Evolutionary conservation across 1,140 invertebrate genomes (phyloP).

Genomic region (Dendrolimus punctatus): DNA sequence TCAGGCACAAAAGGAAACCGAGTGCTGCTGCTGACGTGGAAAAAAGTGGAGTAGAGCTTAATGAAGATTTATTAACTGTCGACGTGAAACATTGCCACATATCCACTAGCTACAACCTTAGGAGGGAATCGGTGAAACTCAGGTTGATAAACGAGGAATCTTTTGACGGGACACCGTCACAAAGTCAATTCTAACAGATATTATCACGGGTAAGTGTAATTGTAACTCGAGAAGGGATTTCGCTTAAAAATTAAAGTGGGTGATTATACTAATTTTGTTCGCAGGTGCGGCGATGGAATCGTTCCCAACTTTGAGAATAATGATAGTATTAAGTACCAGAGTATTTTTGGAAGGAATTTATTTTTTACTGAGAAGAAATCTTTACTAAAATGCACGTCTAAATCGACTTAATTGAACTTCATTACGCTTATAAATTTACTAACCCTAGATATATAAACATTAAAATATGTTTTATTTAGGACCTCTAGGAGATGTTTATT

Average conservation of each 20-base stretch:
- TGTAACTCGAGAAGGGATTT: neutral
- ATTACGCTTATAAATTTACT: slow-evolving; percentile 18
- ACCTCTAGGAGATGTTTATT: too few relatives aligned
- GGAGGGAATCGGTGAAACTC: slow-evolving; percentile 63
- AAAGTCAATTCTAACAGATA: slow-evolving; percentile 65
- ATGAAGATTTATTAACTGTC: slow-evolving; percentile 57
- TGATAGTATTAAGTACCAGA: slow-evolving; percentile 27
- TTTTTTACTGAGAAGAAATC: slow-evolving; percentile 18
- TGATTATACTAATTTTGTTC: slow-evolving; percentile 11
- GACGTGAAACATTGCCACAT: slow-evolving; percentile 65
- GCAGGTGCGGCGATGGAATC: slow-evolving; percentile 45
- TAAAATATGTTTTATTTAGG: too few relatives aligned
- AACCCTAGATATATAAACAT: slow-evolving; percentile 7
- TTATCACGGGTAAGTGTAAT: slow-evolving; percentile 40
- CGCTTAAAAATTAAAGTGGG: neutral
- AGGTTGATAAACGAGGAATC: slow-evolving; percentile 68
- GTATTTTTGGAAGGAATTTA: slow-evolving; percentile 52
- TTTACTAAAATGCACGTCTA: slow-evolving; percentile 9
- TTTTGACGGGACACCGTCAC: slow-evolving; percentile 44
- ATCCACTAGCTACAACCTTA: slow-evolving; percentile 63
- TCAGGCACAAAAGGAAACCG: slow-evolving; percentile 60
- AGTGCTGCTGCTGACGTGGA: slow-evolving; percentile 60
- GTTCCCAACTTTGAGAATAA: slow-evolving; percentile 38
- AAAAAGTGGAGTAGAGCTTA: slow-evolving; percentile 63
- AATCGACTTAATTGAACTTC: slow-evolving; percentile 7